These are phyloP conservation scores for Drosophila tani DNA, from an alignment of 1,140 invertebrate species.

Conservation along the genomic window DNA sequence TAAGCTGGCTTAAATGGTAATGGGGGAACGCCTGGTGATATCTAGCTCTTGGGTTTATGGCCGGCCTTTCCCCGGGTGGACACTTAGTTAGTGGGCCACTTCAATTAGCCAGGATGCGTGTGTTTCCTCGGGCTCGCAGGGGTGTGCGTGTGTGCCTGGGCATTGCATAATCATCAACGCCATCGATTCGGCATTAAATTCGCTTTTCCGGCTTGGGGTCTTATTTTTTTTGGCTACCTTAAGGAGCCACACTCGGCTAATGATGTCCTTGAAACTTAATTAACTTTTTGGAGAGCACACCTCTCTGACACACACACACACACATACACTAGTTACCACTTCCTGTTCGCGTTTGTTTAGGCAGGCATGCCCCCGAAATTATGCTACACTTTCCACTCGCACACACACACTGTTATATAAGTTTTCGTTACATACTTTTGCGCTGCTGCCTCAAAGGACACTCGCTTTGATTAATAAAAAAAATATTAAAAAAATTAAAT, in stretches of 20 bases:
- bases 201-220: not conserved
- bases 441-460: constrained; percentile 5
- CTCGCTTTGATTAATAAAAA: constrained; percentile 1
- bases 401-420: constrained; percentile 62
- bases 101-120: constrained; percentile 55
- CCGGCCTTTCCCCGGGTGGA: constrained; percentile 52
- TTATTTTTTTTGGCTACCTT: not conserved
- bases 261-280: constrained; percentile 77
- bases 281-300: constrained; percentile 38
- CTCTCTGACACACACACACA: constrained; percentile 4
- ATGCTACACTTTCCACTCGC: constrained; percentile 60
- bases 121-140: not conserved
- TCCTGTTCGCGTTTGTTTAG: constrained; percentile 62
- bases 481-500: constrained; percentile 9
- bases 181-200: constrained; percentile 50
- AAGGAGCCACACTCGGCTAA: not conserved
- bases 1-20: constrained; percentile 17
- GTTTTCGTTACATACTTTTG: constrained; percentile 64
- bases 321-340: constrained; percentile 42
- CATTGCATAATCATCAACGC: constrained; percentile 65
- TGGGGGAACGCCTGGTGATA: constrained; percentile 1
- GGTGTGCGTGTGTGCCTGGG: constrained; percentile 11
- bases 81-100: constrained; percentile 67
- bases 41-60: constrained; percentile 13
- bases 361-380: constrained; percentile 67